Conservation (phyloP, 1,140 invertebrate species). For the Holotrichia oblita region DNA sequence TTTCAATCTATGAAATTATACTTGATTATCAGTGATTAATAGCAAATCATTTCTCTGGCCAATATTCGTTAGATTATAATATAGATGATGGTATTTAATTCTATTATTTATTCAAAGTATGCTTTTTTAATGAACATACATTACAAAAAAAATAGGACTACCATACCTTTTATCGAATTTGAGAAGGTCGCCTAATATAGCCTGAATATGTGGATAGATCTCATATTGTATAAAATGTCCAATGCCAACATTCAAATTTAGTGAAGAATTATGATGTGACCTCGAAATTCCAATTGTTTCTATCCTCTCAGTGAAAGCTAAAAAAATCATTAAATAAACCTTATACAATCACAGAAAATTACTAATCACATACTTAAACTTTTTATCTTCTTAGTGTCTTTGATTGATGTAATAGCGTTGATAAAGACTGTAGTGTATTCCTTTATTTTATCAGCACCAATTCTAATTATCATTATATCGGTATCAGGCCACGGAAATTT, state of each 20-base stretch:
- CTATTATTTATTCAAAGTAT: neutral
- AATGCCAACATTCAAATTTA: conserved; percentile 3
- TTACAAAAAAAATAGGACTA: neutral
- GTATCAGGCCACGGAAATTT: conserved; percentile 27
- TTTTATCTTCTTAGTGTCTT: neutral
- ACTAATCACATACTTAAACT: neutral
- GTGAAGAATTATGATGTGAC: neutral
- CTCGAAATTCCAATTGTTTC: neutral
- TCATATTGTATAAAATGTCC: conserved; percentile 24
- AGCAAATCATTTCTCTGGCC: no score
- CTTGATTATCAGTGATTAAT: no score
- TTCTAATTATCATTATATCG: neutral
- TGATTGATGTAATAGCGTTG: conserved; percentile 1
- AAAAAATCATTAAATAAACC: neutral
- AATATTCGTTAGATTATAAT: no score
- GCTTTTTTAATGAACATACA: neutral
- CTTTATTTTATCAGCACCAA: no score
- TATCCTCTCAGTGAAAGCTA: neutral
- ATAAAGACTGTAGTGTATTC: neutral
- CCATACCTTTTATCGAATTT: conserved; percentile 21
- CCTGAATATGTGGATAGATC: neutral
- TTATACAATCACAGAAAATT: neutral
- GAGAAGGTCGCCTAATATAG: neutral
- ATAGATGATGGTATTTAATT: no score
- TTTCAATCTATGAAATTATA: no score